Percentiles rank a stretch among this genome's conserved stretches.
Conservation (phyloP, 1,140 invertebrate genomes). For the Papilio dardanus region DNA sequence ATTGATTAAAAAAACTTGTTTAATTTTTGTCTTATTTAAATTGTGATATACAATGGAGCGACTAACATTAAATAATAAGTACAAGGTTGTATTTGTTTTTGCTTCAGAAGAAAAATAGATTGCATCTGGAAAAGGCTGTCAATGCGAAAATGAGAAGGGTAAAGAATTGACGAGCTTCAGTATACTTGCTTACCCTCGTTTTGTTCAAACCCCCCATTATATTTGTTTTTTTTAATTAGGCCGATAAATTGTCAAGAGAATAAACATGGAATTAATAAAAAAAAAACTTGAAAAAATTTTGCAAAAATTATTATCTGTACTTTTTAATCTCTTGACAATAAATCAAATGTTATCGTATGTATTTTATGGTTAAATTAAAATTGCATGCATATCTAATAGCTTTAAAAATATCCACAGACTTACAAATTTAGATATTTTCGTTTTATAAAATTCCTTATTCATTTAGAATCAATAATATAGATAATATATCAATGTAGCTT, state of each 20-base stretch:
- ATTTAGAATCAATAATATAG: too few relatives aligned
- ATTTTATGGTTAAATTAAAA: too few relatives aligned
- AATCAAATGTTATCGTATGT: too few relatives aligned
- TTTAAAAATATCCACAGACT: too few relatives aligned
- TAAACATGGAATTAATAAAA: neutral
- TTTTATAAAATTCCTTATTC: too few relatives aligned
- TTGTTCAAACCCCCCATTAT: conserved; percentile 58
- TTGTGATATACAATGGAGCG: conserved; percentile 29
- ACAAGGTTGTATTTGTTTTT: conserved; percentile 76
- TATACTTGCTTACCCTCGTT: conserved; percentile 77
- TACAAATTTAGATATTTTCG: too few relatives aligned
- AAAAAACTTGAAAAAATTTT: neutral
- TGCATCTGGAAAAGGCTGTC: conserved; percentile 79
- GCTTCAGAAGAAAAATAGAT: conserved; percentile 82
- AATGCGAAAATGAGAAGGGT: conserved; percentile 80
- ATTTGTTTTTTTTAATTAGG: conserved; percentile 55
- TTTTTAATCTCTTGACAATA: neutral
- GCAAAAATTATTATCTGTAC: conserved; percentile 26
- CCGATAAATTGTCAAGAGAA: conserved; percentile 57
- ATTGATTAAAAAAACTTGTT: neutral
- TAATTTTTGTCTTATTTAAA: conserved; percentile 21
- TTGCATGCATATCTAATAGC: too few relatives aligned
- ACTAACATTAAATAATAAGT: conserved; percentile 53
- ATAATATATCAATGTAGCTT: neutral
- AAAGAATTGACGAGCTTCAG: conserved; percentile 70